Percentiles rank a stretch among this genome's conserved stretches.
phyloP scores from a whole-genome alignment of 1,140 invertebrate species.

The Battus philenor region DNA sequence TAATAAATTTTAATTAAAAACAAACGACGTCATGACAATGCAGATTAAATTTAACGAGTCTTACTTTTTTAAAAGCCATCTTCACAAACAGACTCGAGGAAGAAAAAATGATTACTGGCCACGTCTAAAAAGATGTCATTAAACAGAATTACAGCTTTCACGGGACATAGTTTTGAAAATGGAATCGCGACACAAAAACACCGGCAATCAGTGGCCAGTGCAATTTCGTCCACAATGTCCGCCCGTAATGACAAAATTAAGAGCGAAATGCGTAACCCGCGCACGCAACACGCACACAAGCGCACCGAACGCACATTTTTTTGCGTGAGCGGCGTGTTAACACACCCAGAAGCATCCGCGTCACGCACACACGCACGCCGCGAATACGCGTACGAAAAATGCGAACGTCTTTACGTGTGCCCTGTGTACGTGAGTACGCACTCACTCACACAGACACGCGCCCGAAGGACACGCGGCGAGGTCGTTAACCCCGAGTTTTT shows the following conservation, averaged over 20 bases:
- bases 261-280: conserved; percentile 47
- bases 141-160: conserved; percentile 31
- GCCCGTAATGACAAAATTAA: conserved; percentile 59
- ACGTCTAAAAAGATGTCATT: conserved; percentile 35
- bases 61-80: neutral
- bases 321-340: conserved; percentile 51
- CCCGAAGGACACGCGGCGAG: conserved; percentile 68
- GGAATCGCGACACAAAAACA: conserved; percentile 22
- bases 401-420: conserved; percentile 17
- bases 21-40: too few relatives aligned
- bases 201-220: conserved; percentile 29
- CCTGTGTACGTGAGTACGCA: conserved; percentile 38
- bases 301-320: conserved; percentile 29
- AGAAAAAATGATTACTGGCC: conserved; percentile 23
- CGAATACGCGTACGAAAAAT: conserved; percentile 33
- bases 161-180: conserved; percentile 28
- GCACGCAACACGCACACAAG: conserved; percentile 21
- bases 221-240: conserved; percentile 36
- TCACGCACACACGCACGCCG: conserved; percentile 40
- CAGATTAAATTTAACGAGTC: too few relatives aligned
- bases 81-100: neutral
- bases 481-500: conserved; percentile 66
- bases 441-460: conserved; percentile 41
- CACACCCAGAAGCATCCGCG: conserved; percentile 48
- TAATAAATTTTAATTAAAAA: too few relatives aligned